A percentile compares a stretch with the other conserved stretches of the same genome.
These are phyloP conservation scores for Congeria kusceri DNA, from an alignment of 2,888 invertebrate species.

Conservation along the genomic window DNA sequence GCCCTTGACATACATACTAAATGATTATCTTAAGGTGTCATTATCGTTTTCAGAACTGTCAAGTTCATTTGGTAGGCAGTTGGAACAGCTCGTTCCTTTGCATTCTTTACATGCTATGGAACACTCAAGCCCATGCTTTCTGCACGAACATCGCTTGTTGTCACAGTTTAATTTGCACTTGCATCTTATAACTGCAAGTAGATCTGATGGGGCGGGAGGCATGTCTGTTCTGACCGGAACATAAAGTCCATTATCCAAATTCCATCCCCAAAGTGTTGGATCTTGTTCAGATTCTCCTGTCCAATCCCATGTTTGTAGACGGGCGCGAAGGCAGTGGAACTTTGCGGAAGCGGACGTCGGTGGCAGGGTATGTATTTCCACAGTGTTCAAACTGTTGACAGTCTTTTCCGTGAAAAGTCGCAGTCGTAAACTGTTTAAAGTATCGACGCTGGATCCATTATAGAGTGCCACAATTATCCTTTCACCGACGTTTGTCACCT, in stretches of 20 bases:
- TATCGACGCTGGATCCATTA: slow-evolving; percentile 28
- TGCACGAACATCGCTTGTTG: slow-evolving; percentile 48
- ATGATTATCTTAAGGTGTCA: no score
- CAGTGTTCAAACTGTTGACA: slow-evolving; percentile 30
- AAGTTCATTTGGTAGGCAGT: no score
- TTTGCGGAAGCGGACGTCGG: slow-evolving; percentile 66
- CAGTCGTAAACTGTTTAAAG: slow-evolving; percentile 43
- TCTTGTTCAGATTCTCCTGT: slow-evolving; percentile 45
- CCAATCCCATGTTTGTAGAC: slow-evolving; percentile 59
- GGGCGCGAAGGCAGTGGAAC: slow-evolving; percentile 60
- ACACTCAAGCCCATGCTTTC: slow-evolving; percentile 48
- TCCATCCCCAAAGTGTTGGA: slow-evolving; percentile 22
- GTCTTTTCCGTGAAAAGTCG: slow-evolving; percentile 55
- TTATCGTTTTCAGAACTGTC: no score
- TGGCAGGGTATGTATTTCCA: slow-evolving; percentile 62
- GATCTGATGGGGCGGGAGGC: slow-evolving; percentile 53
- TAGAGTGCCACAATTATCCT: slow-evolving; percentile 9
- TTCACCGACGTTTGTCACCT: slow-evolving; percentile 10
- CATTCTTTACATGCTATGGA: no score
- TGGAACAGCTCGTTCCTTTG: no score
- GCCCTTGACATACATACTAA: no score
- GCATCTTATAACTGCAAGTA: slow-evolving; percentile 50
- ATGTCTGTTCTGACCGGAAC: slow-evolving; percentile 46
- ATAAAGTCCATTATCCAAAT: slow-evolving; percentile 4
- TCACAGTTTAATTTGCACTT: slow-evolving; percentile 57